These are phyloP conservation scores for Bergia puertoricense DNA, from an alignment of 92 coral and sea anemone species.

Conservation along the genomic window DNA sequence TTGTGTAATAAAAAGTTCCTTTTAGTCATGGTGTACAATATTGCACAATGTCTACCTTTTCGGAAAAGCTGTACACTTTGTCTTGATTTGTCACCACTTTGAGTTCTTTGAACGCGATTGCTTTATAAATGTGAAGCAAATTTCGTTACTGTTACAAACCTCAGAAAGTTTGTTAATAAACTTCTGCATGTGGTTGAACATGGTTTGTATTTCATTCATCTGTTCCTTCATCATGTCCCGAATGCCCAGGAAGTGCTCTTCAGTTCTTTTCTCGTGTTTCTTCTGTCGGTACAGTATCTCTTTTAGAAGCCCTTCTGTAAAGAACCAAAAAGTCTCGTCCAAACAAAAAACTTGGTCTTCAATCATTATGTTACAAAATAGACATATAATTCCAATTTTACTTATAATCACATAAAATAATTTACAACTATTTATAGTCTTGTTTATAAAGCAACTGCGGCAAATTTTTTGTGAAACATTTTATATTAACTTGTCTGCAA, in stretches of 20 bases:
- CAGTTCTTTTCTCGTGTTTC: constrained; percentile 20
- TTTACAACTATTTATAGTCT: no score
- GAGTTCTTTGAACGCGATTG: neutral
- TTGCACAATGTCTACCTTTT: neutral
- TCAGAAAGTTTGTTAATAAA: constrained; percentile 11
- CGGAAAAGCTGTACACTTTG: neutral
- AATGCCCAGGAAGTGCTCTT: neutral
- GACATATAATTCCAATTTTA: no score
- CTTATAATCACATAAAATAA: no score
- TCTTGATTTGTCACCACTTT: neutral
- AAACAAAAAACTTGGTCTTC: neutral
- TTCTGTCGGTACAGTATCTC: constrained; percentile 25
- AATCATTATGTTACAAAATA: no score
- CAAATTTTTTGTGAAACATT: neutral
- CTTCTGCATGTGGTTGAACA: constrained; percentile 19
- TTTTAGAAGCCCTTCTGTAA: constrained; percentile 10
- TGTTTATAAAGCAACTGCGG: neutral
- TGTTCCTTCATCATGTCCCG: neutral
- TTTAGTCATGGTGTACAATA: no score
- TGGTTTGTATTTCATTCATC: neutral
- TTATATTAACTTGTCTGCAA: no score
- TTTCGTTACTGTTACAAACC: constrained; percentile 12
- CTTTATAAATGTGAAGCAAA: neutral
- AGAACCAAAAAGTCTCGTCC: neutral
- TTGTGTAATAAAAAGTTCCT: neutral